Conservation (phyloP, 1,140 invertebrate species). For the Cotesia typhae region DNA sequence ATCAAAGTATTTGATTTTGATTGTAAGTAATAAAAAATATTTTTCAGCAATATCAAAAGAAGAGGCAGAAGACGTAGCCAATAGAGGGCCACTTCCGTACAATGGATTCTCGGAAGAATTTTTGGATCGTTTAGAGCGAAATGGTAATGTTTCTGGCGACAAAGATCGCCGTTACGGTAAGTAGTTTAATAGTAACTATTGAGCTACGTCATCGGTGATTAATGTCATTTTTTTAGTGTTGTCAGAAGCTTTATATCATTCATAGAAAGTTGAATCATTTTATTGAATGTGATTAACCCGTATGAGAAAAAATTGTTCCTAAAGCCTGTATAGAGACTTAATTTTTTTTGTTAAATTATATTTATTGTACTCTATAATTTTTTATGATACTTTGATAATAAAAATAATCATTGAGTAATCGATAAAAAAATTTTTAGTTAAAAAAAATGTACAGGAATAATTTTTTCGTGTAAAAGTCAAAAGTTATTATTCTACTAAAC, state of each 20-base stretch:
- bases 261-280: background rate
- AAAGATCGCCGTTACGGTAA: constrained; percentile 65
- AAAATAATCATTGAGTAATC: no score
- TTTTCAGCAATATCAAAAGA: constrained; percentile 78
- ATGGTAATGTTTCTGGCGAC: constrained; percentile 80
- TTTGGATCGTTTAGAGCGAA: constrained; percentile 87
- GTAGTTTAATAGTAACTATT: constrained; percentile 27
- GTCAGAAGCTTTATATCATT: constrained; percentile 8
- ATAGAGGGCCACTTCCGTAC: constrained; percentile 77
- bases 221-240: constrained; percentile 3
- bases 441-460: background rate
- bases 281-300: background rate
- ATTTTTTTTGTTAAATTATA: no score
- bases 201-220: background rate
- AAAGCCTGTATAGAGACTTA: no score
- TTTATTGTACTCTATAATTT: no score
- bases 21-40: background rate
- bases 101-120: constrained; percentile 92
- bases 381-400: no score
- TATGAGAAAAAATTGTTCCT: no score
- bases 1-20: no score
- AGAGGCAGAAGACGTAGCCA: constrained; percentile 73
- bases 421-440: background rate
- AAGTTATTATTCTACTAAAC: background rate
- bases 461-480: background rate